These are phyloP conservation scores for Actinia tenebrosa DNA, from an alignment of 64 coral and sea anemone species.

Conservation along the genomic window DNA sequence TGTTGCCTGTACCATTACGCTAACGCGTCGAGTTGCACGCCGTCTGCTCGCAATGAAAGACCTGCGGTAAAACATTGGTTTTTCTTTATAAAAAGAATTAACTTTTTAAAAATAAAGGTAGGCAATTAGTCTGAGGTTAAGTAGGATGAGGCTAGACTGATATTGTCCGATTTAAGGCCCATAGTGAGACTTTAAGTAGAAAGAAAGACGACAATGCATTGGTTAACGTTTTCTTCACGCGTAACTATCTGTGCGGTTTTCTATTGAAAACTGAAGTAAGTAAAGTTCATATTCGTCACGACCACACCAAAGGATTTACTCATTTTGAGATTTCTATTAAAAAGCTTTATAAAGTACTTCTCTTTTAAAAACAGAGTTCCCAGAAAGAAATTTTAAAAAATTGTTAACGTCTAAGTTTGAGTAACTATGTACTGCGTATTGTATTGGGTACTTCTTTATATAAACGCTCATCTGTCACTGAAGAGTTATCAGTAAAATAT, in stretches of 20 bases:
- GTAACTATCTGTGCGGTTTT: not conserved
- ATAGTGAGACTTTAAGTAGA: not conserved
- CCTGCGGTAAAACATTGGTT: not conserved
- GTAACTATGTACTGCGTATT: too few species aligned
- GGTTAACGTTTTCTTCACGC: not conserved
- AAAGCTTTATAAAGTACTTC: too few species aligned
- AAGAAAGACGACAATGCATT: not conserved
- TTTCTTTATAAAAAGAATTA: constrained; percentile 1
- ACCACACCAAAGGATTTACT: too few species aligned
- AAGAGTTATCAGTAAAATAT: too few species aligned
- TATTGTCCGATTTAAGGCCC: not conserved
- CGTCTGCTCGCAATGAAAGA: not conserved
- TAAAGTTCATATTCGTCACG: too few species aligned
- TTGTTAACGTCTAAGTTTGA: too few species aligned
- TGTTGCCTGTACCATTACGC: not conserved
- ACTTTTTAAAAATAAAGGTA: not conserved
- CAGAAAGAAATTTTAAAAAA: too few species aligned
- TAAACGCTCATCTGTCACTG: too few species aligned
- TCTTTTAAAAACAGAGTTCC: too few species aligned
- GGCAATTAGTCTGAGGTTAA: not conserved
- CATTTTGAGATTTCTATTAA: too few species aligned
- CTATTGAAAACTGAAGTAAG: too few species aligned
- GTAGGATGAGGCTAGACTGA: not conserved
- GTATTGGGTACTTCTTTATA: too few species aligned
- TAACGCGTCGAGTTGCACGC: not conserved